Conservation (phyloP, 2,797 vertebrate genomes). For the Syngnathus acus region DNA sequence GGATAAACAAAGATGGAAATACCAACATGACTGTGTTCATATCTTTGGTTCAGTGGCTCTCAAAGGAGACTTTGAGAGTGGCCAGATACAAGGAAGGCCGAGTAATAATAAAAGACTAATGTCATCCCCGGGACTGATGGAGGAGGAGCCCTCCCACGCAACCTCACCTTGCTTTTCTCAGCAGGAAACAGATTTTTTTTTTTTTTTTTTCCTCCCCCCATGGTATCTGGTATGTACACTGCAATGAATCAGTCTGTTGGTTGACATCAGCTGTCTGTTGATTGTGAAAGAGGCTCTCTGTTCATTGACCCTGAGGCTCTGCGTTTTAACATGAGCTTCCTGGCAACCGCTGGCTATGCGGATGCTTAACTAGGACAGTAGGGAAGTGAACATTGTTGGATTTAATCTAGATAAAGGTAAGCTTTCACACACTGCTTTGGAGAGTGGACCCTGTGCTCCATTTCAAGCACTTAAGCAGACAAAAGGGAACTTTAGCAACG, state of each 20-base stretch:
- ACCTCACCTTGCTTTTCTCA: conserved; percentile 53
- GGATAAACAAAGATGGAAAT: conserved; percentile 46
- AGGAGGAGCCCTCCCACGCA: conserved; percentile 46
- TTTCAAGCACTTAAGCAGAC: conserved; percentile 7
- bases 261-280: conserved; percentile 66
- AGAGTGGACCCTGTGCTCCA: background rate
- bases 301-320: conserved; percentile 60
- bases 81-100: conserved; percentile 26
- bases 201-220: conserved; percentile 28
- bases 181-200: conserved; percentile 42
- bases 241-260: conserved; percentile 57
- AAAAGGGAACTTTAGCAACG: conserved; percentile 16
- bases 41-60: conserved; percentile 30
- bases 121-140: conserved; percentile 35
- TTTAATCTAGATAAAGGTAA: conserved; percentile 63
- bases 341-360: conserved; percentile 55
- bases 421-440: conserved; percentile 48
- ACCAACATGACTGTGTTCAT: conserved; percentile 23
- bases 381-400: conserved; percentile 55
- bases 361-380: conserved; percentile 59
- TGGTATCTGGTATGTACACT: conserved; percentile 39
- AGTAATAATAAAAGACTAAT: conserved; percentile 43
- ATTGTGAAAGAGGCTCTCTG: conserved; percentile 68
- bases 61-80: conserved; percentile 34
- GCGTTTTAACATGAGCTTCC: conserved; percentile 70